phyloP scores from a whole-genome alignment of 2,888 invertebrate genomes.

The Dascillus cervinus region DNA sequence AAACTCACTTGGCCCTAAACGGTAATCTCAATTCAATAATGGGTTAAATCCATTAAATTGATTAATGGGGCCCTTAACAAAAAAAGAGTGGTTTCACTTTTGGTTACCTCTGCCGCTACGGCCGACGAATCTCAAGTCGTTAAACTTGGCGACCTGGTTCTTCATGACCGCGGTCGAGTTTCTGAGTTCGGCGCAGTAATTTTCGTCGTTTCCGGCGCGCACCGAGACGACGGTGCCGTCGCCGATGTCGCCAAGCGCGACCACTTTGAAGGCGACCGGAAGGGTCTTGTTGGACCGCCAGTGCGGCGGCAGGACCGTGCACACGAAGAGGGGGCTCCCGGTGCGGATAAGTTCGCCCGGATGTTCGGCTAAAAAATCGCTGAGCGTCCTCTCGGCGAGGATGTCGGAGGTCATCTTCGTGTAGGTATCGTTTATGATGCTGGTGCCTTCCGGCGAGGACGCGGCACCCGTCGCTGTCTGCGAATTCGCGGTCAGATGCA shows the following conservation, averaged over 20 bases:
- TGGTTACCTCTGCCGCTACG: constrained; percentile 85
- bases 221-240: constrained; percentile 94
- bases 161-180: constrained; percentile 94
- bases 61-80: too few relatives aligned
- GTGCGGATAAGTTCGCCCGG: constrained; percentile 90
- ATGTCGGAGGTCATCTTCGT: constrained; percentile 73
- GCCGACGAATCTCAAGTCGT: constrained; percentile 94
- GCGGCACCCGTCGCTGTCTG: constrained; percentile 50
- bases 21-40: constrained; percentile 1
- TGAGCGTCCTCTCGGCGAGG: constrained; percentile 74
- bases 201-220: constrained; percentile 94
- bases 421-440: constrained; percentile 71
- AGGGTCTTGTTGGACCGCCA: constrained; percentile 97
- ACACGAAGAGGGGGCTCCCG: constrained; percentile 90
- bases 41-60: too few relatives aligned
- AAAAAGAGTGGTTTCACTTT: constrained; percentile 4
- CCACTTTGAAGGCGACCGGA: constrained; percentile 91
- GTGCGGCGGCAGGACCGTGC: constrained; percentile 87
- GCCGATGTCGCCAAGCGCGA: constrained; percentile 83
- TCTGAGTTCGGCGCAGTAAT: constrained; percentile 87
- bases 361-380: constrained; percentile 80
- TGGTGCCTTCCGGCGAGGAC: constrained; percentile 64
- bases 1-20: background rate
- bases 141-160: constrained; percentile 96
- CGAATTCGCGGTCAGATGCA: constrained; percentile 46